Percentiles rank a stretch among this genome's conserved stretches.
Evolutionary conservation across 1,140 invertebrate genomes (phyloP).

Genomic region (Zeugodacus cucurbitae): DNA sequence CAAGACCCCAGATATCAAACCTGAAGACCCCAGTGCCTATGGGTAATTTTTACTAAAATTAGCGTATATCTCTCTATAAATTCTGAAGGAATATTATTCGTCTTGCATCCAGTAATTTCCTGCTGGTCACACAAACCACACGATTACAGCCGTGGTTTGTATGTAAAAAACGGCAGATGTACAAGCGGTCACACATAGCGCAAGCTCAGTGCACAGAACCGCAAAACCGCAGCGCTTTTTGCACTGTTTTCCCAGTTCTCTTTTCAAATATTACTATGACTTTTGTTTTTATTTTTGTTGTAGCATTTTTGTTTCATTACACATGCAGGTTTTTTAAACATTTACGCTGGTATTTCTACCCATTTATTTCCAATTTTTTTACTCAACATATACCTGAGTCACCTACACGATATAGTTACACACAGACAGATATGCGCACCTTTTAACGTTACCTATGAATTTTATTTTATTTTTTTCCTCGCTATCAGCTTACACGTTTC

Average conservation of each 20-base stretch:
- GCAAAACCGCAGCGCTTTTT: constrained; percentile 13
- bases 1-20: no score
- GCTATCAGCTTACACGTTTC: constrained; percentile 19
- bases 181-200: background rate
- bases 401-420: background rate
- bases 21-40: no score
- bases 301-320: background rate
- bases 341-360: background rate
- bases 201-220: background rate
- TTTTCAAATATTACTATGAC: background rate
- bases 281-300: background rate
- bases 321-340: background rate
- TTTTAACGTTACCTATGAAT: background rate
- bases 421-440: background rate
- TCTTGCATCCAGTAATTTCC: background rate
- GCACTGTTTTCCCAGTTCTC: background rate
- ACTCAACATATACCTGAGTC: background rate
- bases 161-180: background rate
- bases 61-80: no score
- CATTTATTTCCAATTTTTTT: background rate
- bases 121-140: background rate
- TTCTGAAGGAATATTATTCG: no score
- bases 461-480: background rate
- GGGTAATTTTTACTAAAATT: no score
- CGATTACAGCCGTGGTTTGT: background rate